phyloP scores from a whole-genome alignment of 2,888 invertebrate species.

The Malthinus flaveolus region DNA sequence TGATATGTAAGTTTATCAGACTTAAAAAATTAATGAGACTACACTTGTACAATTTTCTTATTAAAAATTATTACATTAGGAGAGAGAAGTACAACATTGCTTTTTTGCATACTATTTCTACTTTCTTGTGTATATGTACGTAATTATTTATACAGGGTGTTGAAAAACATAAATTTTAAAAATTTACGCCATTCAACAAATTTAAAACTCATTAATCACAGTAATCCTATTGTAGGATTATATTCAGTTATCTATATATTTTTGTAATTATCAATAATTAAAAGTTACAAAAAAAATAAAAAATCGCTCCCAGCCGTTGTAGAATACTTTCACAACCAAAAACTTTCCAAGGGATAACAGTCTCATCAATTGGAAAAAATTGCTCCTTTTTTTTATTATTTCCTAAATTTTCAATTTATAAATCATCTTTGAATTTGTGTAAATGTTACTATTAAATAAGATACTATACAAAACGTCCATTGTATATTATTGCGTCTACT shows the following conservation, averaged over 20 bases:
- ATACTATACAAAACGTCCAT: slow-evolving; percentile 27
- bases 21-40: slow-evolving; percentile 14
- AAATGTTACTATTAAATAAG: slow-evolving; percentile 21
- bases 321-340: slow-evolving; percentile 29
- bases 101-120: slow-evolving; percentile 22
- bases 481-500: slow-evolving; percentile 25
- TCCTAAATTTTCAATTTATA: slow-evolving; percentile 24
- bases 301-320: slow-evolving; percentile 7
- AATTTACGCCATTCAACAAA: background rate
- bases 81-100: slow-evolving; percentile 17
- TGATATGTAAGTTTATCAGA: slow-evolving; percentile 27
- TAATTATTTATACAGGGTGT: slow-evolving; percentile 13
- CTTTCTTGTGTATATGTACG: slow-evolving; percentile 23
- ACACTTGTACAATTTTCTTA: slow-evolving; percentile 4
- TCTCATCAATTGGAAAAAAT: slow-evolving; percentile 32
- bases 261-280: slow-evolving; percentile 13
- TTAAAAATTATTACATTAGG: slow-evolving; percentile 10
- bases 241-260: slow-evolving; percentile 35
- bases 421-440: slow-evolving; percentile 28
- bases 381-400: slow-evolving; percentile 27
- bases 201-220: slow-evolving; percentile 48
- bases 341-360: slow-evolving; percentile 29
- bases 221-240: slow-evolving; percentile 44
- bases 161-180: slow-evolving; percentile 1
- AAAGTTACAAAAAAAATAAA: slow-evolving; percentile 1